These are phyloP conservation scores for Leptodactylus fuscus DNA, from an alignment of 2,113 vertebrate species.

Conservation along the genomic window DNA sequence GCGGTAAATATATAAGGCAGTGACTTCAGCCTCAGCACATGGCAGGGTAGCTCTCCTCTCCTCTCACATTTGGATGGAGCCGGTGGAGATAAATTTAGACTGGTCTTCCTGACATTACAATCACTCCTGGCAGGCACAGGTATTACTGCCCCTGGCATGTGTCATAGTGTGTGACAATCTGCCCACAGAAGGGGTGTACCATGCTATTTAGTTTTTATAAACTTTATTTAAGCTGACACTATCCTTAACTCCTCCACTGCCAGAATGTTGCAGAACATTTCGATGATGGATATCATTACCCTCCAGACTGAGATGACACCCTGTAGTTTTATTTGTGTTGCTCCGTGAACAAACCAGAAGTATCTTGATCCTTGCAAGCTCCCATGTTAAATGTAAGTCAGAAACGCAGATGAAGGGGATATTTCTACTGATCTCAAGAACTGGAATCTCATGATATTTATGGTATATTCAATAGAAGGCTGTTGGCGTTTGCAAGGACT, in stretches of 20 bases:
- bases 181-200: not conserved
- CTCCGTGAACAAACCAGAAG: no score
- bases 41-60: not conserved
- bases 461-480: not conserved
- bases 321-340: no score
- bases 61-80: not conserved
- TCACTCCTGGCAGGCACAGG: constrained; percentile 14
- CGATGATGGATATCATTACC: not conserved
- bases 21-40: not conserved
- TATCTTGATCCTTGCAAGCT: no score
- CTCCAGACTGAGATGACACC: not conserved
- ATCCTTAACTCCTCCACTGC: not conserved
- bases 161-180: constrained; percentile 36
- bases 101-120: constrained; percentile 31
- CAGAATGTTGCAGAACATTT: not conserved
- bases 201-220: not conserved
- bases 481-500: no score
- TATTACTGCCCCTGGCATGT: constrained; percentile 33
- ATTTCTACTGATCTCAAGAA: no score
- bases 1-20: not conserved
- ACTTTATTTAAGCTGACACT: not conserved
- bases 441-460: not conserved
- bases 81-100: constrained; percentile 22
- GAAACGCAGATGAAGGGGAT: no score
- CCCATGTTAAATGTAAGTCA: no score